These are phyloP conservation scores for Fragum whitleyi DNA, from an alignment of 2,888 invertebrate species.

Conservation along the genomic window DNA sequence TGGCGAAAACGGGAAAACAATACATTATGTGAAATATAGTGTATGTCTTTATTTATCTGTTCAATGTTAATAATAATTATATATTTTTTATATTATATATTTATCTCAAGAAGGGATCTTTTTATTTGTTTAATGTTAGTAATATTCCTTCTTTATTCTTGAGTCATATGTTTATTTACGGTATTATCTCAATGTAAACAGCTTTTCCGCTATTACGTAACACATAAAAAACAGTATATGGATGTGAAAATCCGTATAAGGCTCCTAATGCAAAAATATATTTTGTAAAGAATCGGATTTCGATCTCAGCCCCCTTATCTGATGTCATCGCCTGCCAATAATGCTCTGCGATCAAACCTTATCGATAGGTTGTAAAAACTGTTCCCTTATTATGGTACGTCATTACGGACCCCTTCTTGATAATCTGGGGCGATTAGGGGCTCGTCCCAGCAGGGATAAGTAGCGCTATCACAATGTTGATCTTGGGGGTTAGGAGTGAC, in stretches of 20 bases:
- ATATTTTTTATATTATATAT: no score
- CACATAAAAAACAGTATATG: background rate
- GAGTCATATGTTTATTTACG: no score
- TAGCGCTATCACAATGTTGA: conserved; percentile 20
- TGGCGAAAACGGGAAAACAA: no score
- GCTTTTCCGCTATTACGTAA: background rate
- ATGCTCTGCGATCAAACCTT: conserved; percentile 12
- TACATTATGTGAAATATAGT: no score
- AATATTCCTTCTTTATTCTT: no score
- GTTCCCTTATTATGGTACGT: conserved; percentile 5
- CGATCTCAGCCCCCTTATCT: background rate
- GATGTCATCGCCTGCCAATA: conserved; percentile 14
- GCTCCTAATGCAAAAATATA: background rate
- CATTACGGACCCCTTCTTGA: conserved; percentile 9
- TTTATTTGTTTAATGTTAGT: no score
- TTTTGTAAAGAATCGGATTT: background rate
- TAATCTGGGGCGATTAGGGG: conserved; percentile 21
- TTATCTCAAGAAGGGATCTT: no score
- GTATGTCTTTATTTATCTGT: no score
- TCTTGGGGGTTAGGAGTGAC: conserved; percentile 14
- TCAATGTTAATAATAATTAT: no score
- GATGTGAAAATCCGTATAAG: background rate
- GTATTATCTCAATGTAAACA: no score
- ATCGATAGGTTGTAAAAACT: conserved; percentile 18
- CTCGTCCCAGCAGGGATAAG: conserved; percentile 20